Base-by-base conservation (phyloP, 1,140 invertebrate species). In the Zaprionus capensis region DNA sequence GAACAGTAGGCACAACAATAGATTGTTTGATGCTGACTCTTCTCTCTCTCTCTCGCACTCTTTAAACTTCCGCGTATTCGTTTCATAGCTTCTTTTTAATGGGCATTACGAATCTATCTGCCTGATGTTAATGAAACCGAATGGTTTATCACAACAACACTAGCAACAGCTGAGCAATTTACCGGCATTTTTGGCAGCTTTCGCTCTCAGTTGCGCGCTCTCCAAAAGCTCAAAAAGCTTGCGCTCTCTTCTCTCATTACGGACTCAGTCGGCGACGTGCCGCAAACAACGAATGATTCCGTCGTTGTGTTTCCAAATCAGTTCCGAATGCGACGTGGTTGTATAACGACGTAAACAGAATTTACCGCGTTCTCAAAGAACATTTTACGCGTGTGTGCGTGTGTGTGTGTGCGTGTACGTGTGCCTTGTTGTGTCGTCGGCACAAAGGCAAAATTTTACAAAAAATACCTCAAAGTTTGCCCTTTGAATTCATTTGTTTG, bases 321-420 rank as follows among this genome's bases (percentile, higher is more conserved):
- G 88, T 91, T 68, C 71, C 71, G 59, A 88, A 76, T 76, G 80
- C 88, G 90, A 91, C 88, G 88, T 91, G 88, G 84, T 91, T 91
- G 88, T 91, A 74, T 91, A 91, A 91, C 88, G 88, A 91, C 88
- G 80, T 75, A 64, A 65, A 66, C 38, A 58, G 61, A 62, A 61
- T 56, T 71, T 11, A 61, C 59, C 68, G 73, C 55, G 61, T 76
- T 15, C 69, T 51, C 28, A 74, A 59, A 59, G 26, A 64, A 70
- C 41, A 59, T 70, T 28, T 64, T 70, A 51, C 51, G 72, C 64
- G 56, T 31, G 28, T 38, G 61, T 65, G 51, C 51, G 14, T 44
- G 56, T 55, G 44, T 61, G 66, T 46, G 64, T 34, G 15, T 20
- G 28, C 44, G 67, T 31, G 51, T 46, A 24, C 51, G 58, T 36